Base-by-base conservation (phyloP, 2,888 invertebrate genomes). In the Mallateleia sp. region DNA sequence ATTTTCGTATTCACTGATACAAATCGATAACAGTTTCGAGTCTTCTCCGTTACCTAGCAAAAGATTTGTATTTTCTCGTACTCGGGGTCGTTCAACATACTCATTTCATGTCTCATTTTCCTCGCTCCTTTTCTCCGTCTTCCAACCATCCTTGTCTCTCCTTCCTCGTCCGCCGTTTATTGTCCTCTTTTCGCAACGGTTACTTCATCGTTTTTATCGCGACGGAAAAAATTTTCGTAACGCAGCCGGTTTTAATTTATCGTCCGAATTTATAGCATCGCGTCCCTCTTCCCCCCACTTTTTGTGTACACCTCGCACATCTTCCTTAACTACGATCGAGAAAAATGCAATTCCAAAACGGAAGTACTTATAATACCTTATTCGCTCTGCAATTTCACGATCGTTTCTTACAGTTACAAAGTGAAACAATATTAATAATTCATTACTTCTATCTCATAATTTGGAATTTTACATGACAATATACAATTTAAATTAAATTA, bases 391-490 rank as follows among this genome's bases (percentile, higher is more conserved):
- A 54, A 67, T 15, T 28, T 25, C 28, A 11, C 52, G 69, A 34
- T 69, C 34, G 34, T 34, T 15, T 25, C 56, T 60, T 22, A 47
- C 38, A 34, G 50, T 74, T 60, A 60, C 24, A 74, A 62, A 62
- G 62, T 74, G 45, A 58, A 58, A 24, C 74, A 47, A 22, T 74
- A 62, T 60, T 62, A 74, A 74, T 74, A 74, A 62, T 62, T 60
- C 62, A 74, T 50, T 14, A 38, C 32, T 67, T 78, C 67, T 67
- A 67, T 67, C 67, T 67, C 56, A 47, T 67, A 58, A 78, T 66
- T 67, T 58, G 56, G 34, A 66, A n/a, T 67, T 78, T 78, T 34
- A 66, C 67, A 78, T 47, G 34, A 58, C 66, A 78, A 78, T 78
- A 20, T 58, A 45, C 42, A 58, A 69, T 78, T 78, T 67, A 50